phyloP scores from a whole-genome alignment of 1,140 invertebrate species.

The Anastrepha obliqua region DNA sequence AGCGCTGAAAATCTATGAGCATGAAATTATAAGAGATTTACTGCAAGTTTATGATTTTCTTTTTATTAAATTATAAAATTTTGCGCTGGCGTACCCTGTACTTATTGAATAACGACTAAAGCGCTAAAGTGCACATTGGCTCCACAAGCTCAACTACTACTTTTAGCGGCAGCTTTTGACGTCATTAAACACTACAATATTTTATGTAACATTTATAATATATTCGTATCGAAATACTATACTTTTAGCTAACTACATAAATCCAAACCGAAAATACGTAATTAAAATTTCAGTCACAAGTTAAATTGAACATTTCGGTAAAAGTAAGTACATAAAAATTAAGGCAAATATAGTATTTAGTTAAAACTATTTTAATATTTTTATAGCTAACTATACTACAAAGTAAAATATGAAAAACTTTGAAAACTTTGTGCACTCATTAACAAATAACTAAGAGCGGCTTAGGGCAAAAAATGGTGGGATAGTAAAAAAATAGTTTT shows the following conservation, averaged over 20 bases:
- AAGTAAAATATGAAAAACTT: slow-evolving; percentile 35
- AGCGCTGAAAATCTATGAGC: too few relatives aligned
- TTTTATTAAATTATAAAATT: neutral
- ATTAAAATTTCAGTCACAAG: slow-evolving; percentile 2
- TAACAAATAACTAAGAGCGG: slow-evolving; percentile 43
- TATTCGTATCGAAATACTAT: neutral
- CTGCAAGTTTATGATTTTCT: too few relatives aligned
- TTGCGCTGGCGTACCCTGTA: neutral
- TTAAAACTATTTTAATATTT: slow-evolving; percentile 41
- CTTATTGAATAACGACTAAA: neutral
- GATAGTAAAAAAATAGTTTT: slow-evolving; percentile 1
- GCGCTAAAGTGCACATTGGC: neutral
- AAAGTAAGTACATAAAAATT: slow-evolving; percentile 20
- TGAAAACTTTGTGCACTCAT: slow-evolving; percentile 22
- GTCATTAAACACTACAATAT: neutral
- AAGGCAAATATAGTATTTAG: slow-evolving; percentile 8
- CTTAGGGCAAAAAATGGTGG: neutral
- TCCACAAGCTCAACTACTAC: neutral
- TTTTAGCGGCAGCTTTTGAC: neutral
- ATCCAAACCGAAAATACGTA: neutral
- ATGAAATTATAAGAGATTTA: too few relatives aligned
- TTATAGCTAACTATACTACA: slow-evolving; percentile 25
- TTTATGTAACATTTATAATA: neutral
- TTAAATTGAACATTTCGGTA: neutral
- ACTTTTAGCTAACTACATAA: slow-evolving; percentile 26